Evolutionary conservation across 2,888 invertebrate species (phyloP), one percentile per base, ranked within the genome.

Genomic region (Callinectes sapidus): DNA sequence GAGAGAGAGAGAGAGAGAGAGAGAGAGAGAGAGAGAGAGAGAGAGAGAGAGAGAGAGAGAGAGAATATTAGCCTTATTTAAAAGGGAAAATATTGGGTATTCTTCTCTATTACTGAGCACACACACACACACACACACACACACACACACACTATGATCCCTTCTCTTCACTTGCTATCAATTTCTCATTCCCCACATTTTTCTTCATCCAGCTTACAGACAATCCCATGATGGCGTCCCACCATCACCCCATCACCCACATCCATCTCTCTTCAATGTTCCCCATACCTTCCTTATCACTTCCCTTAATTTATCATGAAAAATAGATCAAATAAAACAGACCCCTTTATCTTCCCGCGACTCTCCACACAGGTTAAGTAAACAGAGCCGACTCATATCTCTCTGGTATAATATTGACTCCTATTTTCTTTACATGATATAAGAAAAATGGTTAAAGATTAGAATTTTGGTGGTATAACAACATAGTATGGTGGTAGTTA

Each of bases 31-130:
- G 71, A 71, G 71, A 71, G 71, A 71, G 71, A 71, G 42, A 87
- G 42, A 87, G 42, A 87, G 87, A 87, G 87, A 87, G 87, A 87
- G 87, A 87, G 87, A 87, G 87, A 87, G 87, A 87, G 87, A 87
- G 87, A 87, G 87, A 87, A 71, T 61, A 61, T 61, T 23, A 61
- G 23, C 18, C 23, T 61, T 23, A 61, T 61, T 61, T 61, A 18
- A 23, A 23, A 61, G 61, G 61, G 18, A 10, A 71, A n/a, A 28
- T n/a, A 71, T 28, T 71, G 71, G 71, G n/a, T 10, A 71, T 71
- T 28, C 10, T 5, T 71, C 6, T 1, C 71, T 71, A 28, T 71
- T 71, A 71, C 5, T 71, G 71, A 23, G n/a, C 66, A 71, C 66
- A 71, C 66, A 71, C 66, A 39, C 39, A 39, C 39, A 39, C 39